These are phyloP conservation scores for Myoxocephalus aenaeus DNA, from an alignment of 2,797 vertebrate species.

Conservation along the genomic window DNA sequence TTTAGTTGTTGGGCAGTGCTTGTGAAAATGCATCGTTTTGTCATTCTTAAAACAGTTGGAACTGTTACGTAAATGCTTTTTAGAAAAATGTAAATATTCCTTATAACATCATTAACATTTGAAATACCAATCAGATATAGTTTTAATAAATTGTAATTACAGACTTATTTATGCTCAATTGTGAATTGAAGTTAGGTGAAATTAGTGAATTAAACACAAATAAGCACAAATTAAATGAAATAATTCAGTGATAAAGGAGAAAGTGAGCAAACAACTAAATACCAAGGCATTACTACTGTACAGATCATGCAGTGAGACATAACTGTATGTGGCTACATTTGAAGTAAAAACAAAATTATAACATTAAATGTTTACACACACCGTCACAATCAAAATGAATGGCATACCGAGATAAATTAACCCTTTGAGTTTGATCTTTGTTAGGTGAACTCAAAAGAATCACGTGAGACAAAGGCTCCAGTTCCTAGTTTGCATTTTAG, in stretches of 20 bases:
- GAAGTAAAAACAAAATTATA: constrained; percentile 36
- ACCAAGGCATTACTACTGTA: constrained; percentile 43
- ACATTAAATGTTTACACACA: constrained; percentile 26
- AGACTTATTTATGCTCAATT: constrained; percentile 18
- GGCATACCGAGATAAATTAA: constrained; percentile 21
- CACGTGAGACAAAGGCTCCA: constrained; percentile 14
- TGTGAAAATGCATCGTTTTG: constrained; percentile 27
- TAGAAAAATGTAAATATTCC: constrained; percentile 31
- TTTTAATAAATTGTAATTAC: constrained; percentile 37
- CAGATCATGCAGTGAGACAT: constrained; percentile 66
- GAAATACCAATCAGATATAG: constrained; percentile 27
- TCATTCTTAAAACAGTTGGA: not conserved
- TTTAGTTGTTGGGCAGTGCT: constrained; percentile 25
- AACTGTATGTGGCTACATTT: constrained; percentile 44
- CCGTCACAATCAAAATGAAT: constrained; percentile 30
- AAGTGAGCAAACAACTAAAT: constrained; percentile 34
- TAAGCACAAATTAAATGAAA: constrained; percentile 26
- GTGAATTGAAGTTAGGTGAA: constrained; percentile 12
- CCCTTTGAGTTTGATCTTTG: constrained; percentile 9
- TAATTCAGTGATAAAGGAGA: constrained; percentile 10
- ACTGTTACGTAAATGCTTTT: constrained; percentile 44
- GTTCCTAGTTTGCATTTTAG: not conserved
- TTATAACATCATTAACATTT: constrained; percentile 26
- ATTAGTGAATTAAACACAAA: constrained; percentile 21
- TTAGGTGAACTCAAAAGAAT: constrained; percentile 17